Evolutionary conservation across 1,140 invertebrate species (phyloP).

Genomic region (Leptinotarsa defecta): DNA sequence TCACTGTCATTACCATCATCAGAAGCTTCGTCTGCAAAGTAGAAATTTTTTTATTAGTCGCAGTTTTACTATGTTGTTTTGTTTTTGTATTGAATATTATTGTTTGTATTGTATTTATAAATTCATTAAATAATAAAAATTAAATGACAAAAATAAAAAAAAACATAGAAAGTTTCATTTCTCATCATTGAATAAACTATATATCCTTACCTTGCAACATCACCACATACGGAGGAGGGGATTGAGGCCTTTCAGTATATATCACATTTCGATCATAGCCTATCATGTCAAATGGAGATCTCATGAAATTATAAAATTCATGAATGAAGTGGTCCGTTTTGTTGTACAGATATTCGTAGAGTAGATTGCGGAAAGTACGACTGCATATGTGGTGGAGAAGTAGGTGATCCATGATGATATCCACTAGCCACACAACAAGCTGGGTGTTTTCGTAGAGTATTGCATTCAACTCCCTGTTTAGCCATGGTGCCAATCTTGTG

Average conservation of each 20-base stretch:
- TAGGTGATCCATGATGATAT: slow-evolving; percentile 72
- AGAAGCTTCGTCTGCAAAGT: slow-evolving; percentile 29
- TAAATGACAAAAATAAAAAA: not conserved
- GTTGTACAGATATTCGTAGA: slow-evolving; percentile 64
- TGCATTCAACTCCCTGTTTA: slow-evolving; percentile 82
- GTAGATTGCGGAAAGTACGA: slow-evolving; percentile 67
- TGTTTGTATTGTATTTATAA: not conserved
- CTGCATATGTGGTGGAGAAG: slow-evolving; percentile 73
- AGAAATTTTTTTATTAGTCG: not conserved
- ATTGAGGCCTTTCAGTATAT: slow-evolving; percentile 50
- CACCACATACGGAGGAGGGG: slow-evolving; percentile 32
- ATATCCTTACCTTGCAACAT: slow-evolving; percentile 37
- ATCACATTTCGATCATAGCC: slow-evolving; percentile 68
- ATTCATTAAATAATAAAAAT: not conserved
- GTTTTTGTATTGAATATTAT: not conserved
- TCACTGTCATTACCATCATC: slow-evolving; percentile 48
- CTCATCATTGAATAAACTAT: not conserved
- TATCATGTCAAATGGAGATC: slow-evolving; percentile 81
- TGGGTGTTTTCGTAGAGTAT: slow-evolving; percentile 67
- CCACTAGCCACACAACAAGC: slow-evolving; percentile 66
- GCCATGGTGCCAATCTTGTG: slow-evolving; percentile 83
- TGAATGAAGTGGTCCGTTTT: slow-evolving; percentile 84
- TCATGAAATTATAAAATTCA: slow-evolving; percentile 85
- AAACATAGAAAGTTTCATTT: not conserved
- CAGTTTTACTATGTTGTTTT: no score